Conservation (phyloP, 92 coral and sea anemone species). For the Galaxea fascicularis region DNA sequence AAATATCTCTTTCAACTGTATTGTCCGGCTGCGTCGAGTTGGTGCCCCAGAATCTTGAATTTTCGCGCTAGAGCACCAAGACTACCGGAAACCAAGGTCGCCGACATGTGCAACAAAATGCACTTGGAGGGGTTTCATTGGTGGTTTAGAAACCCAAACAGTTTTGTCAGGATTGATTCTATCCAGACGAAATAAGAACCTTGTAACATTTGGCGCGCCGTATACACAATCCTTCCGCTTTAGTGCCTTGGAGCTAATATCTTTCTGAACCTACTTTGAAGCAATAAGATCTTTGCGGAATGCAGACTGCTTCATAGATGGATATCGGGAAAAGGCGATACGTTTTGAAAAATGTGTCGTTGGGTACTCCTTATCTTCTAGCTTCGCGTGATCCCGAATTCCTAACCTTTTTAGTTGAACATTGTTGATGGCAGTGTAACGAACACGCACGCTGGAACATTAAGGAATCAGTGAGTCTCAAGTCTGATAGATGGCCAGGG, state of each 20-base stretch:
- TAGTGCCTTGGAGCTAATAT: background rate
- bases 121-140: background rate
- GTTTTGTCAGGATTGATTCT: background rate
- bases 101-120: background rate
- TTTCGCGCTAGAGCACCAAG: background rate
- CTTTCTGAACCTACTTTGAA: background rate
- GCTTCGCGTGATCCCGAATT: background rate
- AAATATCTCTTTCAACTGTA: background rate
- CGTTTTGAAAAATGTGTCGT: too few species aligned
- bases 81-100: background rate
- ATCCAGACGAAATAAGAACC: background rate
- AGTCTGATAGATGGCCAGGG: too few species aligned
- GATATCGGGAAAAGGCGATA: background rate
- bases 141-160: background rate
- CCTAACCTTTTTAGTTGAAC: background rate
- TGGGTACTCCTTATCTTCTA: background rate
- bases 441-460: background rate
- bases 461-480: background rate
- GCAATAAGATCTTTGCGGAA: background rate
- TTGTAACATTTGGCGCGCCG: slow-evolving; percentile 8
- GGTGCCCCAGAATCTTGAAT: background rate
- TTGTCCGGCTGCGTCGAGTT: background rate
- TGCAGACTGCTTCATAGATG: background rate
- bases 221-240: background rate
- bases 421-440: background rate